Evolutionary conservation across 35 echinoderm and acorn worm genomes (phyloP), one percentile per base, ranked within the genome.

Genomic region (Diadema setosum): DNA sequence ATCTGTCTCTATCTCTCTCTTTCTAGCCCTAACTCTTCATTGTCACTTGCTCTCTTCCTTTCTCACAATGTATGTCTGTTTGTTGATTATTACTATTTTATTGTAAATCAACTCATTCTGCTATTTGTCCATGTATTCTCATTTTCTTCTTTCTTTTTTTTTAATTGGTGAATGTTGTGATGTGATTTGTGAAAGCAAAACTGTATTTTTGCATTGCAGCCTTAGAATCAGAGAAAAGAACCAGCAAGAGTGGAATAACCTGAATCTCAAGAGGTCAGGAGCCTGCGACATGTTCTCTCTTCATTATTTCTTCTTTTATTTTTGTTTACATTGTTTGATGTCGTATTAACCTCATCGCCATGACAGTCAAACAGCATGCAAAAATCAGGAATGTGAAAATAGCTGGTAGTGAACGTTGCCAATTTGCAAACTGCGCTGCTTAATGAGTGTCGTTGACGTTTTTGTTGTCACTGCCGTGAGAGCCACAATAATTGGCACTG

Each of bases 211-310:
- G 16, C 21, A 83, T 41, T 90, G 15, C 57, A 90, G 93, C 18
- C 24, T 86, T 46, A 70, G 81, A 49, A 65, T 94, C 39, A 82
- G 89, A 82, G 74, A 90, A 55, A 85, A 90, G 45, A 83, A 90
- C 45, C 23, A 67, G 57, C 87, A 90, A 81, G 87, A 94, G 45
- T 90, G 87, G 87, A 75, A 94, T 39, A 85, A 70, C 41, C 44
- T 90, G 31, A 88, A 94, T 32, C 25, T 46, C 21, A 90, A 90
- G 46, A 94, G 93, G 88, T 94, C 67, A 34, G 86, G 34, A 36
- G n/a, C n/a, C 48, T 11, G n/a, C n/a, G n/a, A n/a, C n/a, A 21
- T 57, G 21, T 14, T 57, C 50, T 21, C 12, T 21, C 50, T 57
- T 57, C 50, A 12, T 21, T 57, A 57, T 57, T 12, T 57, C 50